A percentile compares a stretch with the other conserved stretches of the same genome.
These are phyloP conservation scores for Octonoba sinensis DNA, from an alignment of 2,888 invertebrate genomes.

Conservation along the genomic window DNA sequence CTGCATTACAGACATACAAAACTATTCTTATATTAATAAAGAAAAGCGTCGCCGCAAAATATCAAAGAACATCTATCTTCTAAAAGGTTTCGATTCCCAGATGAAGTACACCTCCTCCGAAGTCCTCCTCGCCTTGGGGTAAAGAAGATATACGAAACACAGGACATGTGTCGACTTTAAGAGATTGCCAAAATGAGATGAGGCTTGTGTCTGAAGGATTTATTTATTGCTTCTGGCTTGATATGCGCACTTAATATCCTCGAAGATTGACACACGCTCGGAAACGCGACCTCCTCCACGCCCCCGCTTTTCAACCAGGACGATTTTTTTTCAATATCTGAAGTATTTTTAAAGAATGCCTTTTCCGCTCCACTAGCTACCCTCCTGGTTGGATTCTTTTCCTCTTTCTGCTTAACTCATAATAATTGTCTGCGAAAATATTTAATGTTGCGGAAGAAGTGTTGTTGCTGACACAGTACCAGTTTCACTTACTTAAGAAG, in stretches of 20 bases:
- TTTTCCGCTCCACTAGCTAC: conserved; percentile 27
- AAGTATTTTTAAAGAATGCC: conserved; percentile 31
- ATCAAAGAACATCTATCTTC: conserved; percentile 60
- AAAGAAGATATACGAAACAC: conserved; percentile 1
- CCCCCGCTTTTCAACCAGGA: neutral
- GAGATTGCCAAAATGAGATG: conserved; percentile 60
- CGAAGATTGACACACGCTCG: conserved; percentile 49
- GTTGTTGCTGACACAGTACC: conserved; percentile 53
- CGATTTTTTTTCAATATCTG: conserved; percentile 31
- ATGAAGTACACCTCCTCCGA: conserved; percentile 32
- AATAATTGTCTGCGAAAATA: conserved; percentile 55
- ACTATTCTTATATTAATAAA: conserved; percentile 64
- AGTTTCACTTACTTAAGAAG: conserved; percentile 55
- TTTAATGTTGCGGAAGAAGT: conserved; percentile 56
- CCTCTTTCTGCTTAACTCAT: conserved; percentile 46
- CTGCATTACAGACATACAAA: conserved; percentile 51
- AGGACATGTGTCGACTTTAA: conserved; percentile 45
- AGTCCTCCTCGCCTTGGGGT: conserved; percentile 14
- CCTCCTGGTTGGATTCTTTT: conserved; percentile 21
- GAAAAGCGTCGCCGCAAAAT: conserved; percentile 59
- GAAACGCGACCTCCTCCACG: neutral
- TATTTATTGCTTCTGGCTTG: conserved; percentile 62
- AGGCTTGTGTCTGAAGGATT: conserved; percentile 56
- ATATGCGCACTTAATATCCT: conserved; percentile 60
- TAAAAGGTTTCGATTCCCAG: conserved; percentile 64